Evolutionary conservation across 2,113 vertebrate species (phyloP).

Genomic region (Chloroceryle aenea): DNA sequence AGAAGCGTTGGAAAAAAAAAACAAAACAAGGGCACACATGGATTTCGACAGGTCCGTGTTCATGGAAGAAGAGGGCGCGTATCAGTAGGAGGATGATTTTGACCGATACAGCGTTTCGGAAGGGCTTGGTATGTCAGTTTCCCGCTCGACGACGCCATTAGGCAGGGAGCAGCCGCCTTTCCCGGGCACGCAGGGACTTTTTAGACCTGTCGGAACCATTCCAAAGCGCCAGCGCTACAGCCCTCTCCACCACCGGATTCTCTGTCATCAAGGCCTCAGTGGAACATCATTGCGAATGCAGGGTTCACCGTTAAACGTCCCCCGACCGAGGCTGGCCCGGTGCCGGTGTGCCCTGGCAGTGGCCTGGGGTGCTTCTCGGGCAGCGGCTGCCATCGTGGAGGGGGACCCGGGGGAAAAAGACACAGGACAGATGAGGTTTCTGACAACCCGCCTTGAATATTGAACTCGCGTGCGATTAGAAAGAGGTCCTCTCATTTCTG

Average conservation of each 20-base stretch:
- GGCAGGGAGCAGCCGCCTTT: not conserved
- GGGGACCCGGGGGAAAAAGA: not conserved
- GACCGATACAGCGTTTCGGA: not conserved
- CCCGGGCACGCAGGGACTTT: not conserved
- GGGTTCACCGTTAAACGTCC: not conserved
- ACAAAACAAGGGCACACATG: not conserved
- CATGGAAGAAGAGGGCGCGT: not conserved
- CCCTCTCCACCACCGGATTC: not conserved
- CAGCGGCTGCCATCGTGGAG: not conserved
- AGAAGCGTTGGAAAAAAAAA: not conserved
- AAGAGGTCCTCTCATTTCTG: not conserved
- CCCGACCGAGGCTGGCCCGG: not conserved
- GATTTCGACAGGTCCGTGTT: not conserved
- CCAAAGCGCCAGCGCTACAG: not conserved
- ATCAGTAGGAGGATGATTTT: not conserved
- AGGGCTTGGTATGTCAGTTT: not conserved
- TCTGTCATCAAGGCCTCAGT: not conserved
- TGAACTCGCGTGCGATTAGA: not conserved
- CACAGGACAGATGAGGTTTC: not conserved
- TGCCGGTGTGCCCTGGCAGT: not conserved
- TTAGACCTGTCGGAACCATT: not conserved
- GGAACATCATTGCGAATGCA: rapidly evolving
- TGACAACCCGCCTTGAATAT: not conserved
- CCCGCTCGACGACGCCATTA: not conserved
- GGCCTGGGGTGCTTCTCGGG: not conserved